Conservation (phyloP, 2,113 vertebrate genomes). For the Eulacestoma nigropectus region DNA sequence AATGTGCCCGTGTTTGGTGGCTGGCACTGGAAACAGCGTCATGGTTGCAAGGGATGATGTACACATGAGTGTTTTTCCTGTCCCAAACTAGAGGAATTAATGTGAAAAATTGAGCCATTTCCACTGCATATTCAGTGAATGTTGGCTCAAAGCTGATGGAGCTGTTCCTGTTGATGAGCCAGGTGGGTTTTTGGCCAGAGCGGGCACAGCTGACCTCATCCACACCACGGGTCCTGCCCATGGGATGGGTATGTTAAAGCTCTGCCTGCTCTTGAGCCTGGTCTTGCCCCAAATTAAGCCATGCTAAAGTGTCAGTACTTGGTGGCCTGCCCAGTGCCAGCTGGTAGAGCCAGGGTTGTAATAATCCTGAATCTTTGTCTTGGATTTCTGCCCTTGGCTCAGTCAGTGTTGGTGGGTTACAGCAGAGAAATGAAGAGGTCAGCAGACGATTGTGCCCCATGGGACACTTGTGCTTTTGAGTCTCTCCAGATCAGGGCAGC, state of each 20-base stretch:
- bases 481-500: not conserved
- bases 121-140: not conserved
- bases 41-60: not conserved
- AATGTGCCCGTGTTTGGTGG: not conserved
- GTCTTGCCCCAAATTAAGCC: not conserved
- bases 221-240: not conserved
- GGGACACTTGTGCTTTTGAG: not conserved
- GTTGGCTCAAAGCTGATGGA: not conserved
- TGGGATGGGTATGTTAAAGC: not conserved
- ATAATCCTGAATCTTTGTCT: not conserved
- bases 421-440: not conserved
- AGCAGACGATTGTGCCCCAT: not conserved
- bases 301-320: not conserved
- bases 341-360: not conserved
- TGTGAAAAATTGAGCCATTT: not conserved
- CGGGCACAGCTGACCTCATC: not conserved
- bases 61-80: not conserved
- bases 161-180: not conserved
- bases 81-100: not conserved
- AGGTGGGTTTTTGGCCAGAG: not conserved
- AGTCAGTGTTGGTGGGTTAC: not conserved
- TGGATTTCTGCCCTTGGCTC: not conserved
- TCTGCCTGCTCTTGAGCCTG: not conserved
- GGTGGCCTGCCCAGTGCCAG: not conserved
- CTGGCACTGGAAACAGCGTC: fast-evolving